Percentiles rank a stretch among this genome's conserved stretches.
These are phyloP conservation scores for Harpalus rubripes DNA, from an alignment of 2,888 invertebrate species.

Conservation along the genomic window DNA sequence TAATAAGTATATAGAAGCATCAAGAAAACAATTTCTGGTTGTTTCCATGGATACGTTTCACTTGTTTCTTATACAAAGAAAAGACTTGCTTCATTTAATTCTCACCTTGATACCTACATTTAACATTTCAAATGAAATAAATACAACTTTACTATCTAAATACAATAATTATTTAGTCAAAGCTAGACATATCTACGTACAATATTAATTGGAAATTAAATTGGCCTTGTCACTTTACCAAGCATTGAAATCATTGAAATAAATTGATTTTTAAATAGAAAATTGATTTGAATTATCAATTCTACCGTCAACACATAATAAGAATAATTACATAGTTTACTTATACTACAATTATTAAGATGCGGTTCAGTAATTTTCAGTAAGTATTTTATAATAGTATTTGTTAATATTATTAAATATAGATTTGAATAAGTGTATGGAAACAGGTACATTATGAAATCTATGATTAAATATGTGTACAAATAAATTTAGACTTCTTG, in stretches of 20 bases:
- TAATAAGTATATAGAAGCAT: constrained; percentile 26
- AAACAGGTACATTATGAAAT: too few relatives aligned
- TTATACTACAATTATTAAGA: not conserved
- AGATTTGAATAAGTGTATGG: too few relatives aligned
- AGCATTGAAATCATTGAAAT: not conserved
- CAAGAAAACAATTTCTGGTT: not conserved
- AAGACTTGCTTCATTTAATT: not conserved
- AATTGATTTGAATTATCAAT: constrained; percentile 7
- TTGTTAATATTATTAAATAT: too few relatives aligned
- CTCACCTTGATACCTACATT: not conserved
- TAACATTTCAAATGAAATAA: not conserved
- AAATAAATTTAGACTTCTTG: too few relatives aligned
- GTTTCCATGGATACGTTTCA: not conserved
- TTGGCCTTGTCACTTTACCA: not conserved
- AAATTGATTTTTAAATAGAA: constrained; percentile 1
- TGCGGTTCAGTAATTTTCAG: not conserved
- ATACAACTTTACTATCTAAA: too few relatives aligned
- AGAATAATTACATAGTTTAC: not conserved
- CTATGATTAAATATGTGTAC: too few relatives aligned
- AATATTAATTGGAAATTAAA: not conserved
- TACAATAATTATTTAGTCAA: not conserved
- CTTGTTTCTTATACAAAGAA: not conserved
- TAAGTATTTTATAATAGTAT: not conserved
- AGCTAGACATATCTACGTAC: too few relatives aligned
- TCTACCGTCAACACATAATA: not conserved